Evolutionary conservation across 1,140 invertebrate species (phyloP), one percentile per base, ranked within the genome.

Genomic region (Armadillidium nasatum): DNA sequence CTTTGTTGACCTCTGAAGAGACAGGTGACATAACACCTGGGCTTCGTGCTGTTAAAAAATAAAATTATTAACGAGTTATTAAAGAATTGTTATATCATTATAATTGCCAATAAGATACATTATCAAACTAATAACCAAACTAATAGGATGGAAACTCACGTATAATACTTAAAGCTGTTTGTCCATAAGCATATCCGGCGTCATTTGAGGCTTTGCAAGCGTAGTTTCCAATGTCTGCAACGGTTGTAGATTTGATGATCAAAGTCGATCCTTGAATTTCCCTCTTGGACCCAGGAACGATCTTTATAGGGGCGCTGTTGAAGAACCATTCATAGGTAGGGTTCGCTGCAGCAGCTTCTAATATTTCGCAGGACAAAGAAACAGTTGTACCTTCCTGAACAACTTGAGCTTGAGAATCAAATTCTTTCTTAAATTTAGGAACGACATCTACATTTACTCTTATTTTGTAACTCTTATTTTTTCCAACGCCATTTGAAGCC

Each of bases 191-290:
- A 22, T 74, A 76, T 10, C 75, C 67, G 13, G 69, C 44, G 22
- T 50, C 50, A 45, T 66, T 76, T 46, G 67, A 71, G 45, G 73
- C 73, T 19, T 71, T 76, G 46, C 75, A 76, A n/a, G 75, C 75
- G 50, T 74, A 74, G 73, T 74, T 74, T 54, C 73, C 73, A 44
- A 43, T 74, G 54, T 74, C 73, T 7, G 73, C 44, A 9, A 44
- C 22, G 7, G 73, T 44, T 7, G 46, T 67, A 4, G 60, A 43
- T 13, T 44, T 23, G 50, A 66, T 74, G 43, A 67, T 74, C 7
- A 74, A n/a, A 33, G 46, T 74, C 0, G 60, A 23, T 7, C 73
- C 73, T 13, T 67, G 15, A 23, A 67, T 67, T 13, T 44, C n/a
- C 15, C 60, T 15, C n/a, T 43, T 74, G 4, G 50, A 66, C 3